phyloP scores from a whole-genome alignment of 2,888 invertebrate genomes.

The Cynaeus angustus region DNA sequence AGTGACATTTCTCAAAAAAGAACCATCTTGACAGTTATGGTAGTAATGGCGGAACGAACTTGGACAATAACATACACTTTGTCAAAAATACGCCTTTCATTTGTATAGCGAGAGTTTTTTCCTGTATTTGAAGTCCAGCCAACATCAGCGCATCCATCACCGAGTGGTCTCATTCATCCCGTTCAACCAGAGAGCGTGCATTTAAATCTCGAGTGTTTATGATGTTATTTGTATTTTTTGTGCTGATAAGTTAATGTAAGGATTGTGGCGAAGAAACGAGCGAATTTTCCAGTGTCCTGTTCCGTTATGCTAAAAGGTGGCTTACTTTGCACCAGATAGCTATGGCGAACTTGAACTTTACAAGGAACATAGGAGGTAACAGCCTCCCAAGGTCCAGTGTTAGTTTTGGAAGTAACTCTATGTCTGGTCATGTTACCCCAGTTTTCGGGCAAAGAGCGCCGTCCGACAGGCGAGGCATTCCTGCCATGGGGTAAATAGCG shows the following conservation, averaged over 20 bases:
- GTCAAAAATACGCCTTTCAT: slow-evolving; percentile 63
- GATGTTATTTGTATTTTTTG: slow-evolving; percentile 66
- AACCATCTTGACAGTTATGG: slow-evolving; percentile 59
- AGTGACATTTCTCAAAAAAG: slow-evolving; percentile 31
- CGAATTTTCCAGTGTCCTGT: slow-evolving; percentile 36
- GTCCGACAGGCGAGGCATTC: slow-evolving; percentile 81
- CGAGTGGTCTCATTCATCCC: slow-evolving; percentile 57
- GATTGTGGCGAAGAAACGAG: slow-evolving; percentile 54
- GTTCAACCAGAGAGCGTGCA: slow-evolving; percentile 58
- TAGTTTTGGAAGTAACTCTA: slow-evolving; percentile 79
- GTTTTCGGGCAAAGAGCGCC: slow-evolving; percentile 88
- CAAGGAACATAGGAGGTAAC: slow-evolving; percentile 90
- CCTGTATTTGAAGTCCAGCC: neutral
- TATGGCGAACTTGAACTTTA: slow-evolving; percentile 96
- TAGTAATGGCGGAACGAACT: slow-evolving; percentile 71
- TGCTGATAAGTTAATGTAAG: slow-evolving; percentile 60
- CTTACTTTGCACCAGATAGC: slow-evolving; percentile 73
- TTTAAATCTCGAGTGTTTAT: slow-evolving; percentile 61
- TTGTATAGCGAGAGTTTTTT: slow-evolving; percentile 61
- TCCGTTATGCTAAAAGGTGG: slow-evolving; percentile 69
- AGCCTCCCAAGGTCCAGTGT: slow-evolving; percentile 80
- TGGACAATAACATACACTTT: slow-evolving; percentile 71
- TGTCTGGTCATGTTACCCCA: slow-evolving; percentile 85
- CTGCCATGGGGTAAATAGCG: slow-evolving; percentile 69
- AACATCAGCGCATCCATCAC: slow-evolving; percentile 48